Evolutionary conservation across 2,797 vertebrate genomes (phyloP), one percentile per base, ranked within the genome.

Genomic region (Falco concolor): DNA sequence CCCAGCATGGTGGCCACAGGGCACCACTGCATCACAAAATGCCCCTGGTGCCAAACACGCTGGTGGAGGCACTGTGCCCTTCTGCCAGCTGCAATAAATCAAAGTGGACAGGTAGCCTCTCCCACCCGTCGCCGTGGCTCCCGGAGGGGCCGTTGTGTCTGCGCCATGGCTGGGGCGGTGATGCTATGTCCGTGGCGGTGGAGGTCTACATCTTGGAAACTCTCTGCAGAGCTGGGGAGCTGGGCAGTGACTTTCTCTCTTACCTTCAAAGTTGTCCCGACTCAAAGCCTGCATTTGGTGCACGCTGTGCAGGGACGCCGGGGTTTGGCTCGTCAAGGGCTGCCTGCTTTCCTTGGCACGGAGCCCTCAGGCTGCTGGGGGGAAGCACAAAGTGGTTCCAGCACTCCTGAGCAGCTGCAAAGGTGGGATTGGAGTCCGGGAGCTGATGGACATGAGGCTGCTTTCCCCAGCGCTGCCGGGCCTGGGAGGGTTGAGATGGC

Each of bases 401-500:
- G 28, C 3, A 0, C 70, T 86, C 45, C n/a, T 9, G 78, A 77
- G 75, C 0, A 2, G 49, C 81, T 59, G 50, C 79, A 75, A 65
- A 78, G 77, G 85, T 92, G 74, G 56, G 81, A 80, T 84, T 4
- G 10, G 82, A 84, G 40, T 40, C 86, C 40, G 3, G 80, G 86
- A 94, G 52, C 65, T 94, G 96, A 92, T 0, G 75, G 93, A 93
- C 91, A 77, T 0, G 44, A 84, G 72, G 59, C 76, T 15, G 36
- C 81, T 91, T 93, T 93, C 77, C 70, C 64, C 5, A 2, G 85
- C 40, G 10, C 85, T 68, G 68, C 65, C 0, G 30, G 70, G 63
- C 78, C 95, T 93, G 68, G 73, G 77, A 93, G 94, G 80, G 89
- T 86, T 96, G 93, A 79, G 95, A 91, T 95, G 95, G 97, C 96